Base-by-base conservation (phyloP, 1,140 invertebrate species). In the Maniola jurtina region DNA sequence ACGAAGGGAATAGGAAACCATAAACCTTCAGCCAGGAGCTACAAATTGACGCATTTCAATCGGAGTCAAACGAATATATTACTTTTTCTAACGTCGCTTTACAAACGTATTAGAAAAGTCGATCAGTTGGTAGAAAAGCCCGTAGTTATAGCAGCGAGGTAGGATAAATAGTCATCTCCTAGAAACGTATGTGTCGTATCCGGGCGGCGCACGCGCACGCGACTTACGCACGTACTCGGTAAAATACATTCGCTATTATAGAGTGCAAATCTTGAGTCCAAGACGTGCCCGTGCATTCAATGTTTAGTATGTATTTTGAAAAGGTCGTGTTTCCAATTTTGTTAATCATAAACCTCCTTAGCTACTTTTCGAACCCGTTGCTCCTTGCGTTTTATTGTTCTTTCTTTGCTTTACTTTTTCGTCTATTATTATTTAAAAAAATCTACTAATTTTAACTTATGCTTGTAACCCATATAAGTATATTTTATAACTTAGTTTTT, bases 161-260 rank as follows among this genome's bases (percentile, higher is more conserved):
- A 70, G 64, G 66, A 70, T 76, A 77, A 79, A 75, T 72, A 73
- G 72, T 58, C 57, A 59, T 72, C 72, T 79, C 72, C 71, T 77
- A 79, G 77, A 79, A 79, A 79, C 38, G 69, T 66, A 68, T 66
- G 70, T 73, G 69, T 71, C 45, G 73, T 61, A 79, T 81, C 80
- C 79, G 79, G 80, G 71, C 75, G 63, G 52, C 55, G 79, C 80
- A 77, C 77, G 79, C 75, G 71, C 80, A 79, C 77, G 79, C 75
- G 71, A 74, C 72, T 52, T 60, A 64, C 50, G 61, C 64, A 58
- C 70, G 71, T 68, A 61, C 66, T 48, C 36, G 35, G 48, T 25
- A 36, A 36, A 16, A 9, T 11, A 35, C 63, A 58, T 64, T 48
- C 55, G 63, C 16, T 50, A 7, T 0, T 45, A 35, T 9, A 64